Conservation (phyloP, 1,140 invertebrate species). For the Megalonaias nervosa region DNA sequence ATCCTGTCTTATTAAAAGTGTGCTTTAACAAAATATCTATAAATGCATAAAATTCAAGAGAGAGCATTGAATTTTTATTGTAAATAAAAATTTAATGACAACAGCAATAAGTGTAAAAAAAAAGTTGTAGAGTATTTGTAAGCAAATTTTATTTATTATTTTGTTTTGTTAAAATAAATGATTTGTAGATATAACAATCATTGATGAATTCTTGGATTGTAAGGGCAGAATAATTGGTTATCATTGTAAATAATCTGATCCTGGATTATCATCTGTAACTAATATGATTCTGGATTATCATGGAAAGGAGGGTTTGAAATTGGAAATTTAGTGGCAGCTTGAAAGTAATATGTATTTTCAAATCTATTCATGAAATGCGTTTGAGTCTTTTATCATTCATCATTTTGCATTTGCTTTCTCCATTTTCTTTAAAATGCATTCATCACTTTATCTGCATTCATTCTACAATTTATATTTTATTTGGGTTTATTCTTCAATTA, state of each 20-base stretch:
- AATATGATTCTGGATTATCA: not conserved
- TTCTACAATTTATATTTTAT: not conserved
- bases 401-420: not conserved
- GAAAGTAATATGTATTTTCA: not conserved
- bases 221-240: not conserved
- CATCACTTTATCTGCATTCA: no score
- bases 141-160: no score
- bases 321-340: not conserved
- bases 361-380: not conserved
- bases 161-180: not conserved
- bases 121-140: no score
- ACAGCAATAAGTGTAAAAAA: no score
- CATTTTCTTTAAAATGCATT: not conserved
- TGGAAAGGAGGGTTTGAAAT: not conserved
- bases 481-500: not conserved
- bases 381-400: not conserved
- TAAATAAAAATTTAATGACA: no score
- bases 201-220: not conserved
- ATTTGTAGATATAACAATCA: not conserved
- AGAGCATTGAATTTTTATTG: no score
- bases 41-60: no score
- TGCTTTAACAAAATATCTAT: no score
- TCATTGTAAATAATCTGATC: not conserved
- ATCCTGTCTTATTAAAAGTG: no score
- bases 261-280: not conserved